Percentiles rank a stretch among this genome's conserved stretches.
Conservation (phyloP, 1,140 invertebrate species). For the Eriosoma lanigerum region DNA sequence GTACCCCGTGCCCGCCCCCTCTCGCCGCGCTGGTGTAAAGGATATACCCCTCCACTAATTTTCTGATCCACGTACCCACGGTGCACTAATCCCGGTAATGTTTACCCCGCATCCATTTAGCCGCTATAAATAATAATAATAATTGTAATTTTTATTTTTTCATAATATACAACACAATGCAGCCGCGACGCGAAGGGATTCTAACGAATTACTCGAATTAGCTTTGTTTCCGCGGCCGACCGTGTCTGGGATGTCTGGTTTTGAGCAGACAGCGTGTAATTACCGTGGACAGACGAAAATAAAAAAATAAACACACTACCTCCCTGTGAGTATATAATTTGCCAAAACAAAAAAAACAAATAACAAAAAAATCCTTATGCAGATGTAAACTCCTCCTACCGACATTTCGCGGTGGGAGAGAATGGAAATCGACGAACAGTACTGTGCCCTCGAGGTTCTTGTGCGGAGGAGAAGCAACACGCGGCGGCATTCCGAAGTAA, state of each 20-base stretch:
- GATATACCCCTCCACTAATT: background rate
- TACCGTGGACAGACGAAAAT: conserved; percentile 30
- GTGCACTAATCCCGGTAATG: conserved; percentile 37
- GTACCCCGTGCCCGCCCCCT: background rate
- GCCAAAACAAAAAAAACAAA: conserved; percentile 6
- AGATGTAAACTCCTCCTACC: background rate
- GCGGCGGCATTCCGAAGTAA: conserved; percentile 9
- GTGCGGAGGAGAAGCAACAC: background rate
- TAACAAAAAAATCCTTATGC: conserved; percentile 8
- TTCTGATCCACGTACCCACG: background rate
- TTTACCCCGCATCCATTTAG: conserved; percentile 3
- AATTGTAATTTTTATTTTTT: conserved; percentile 3
- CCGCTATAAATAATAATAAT: conserved; percentile 39
- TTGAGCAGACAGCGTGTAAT: conserved; percentile 47
- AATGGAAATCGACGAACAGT: background rate
- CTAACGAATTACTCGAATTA: conserved; percentile 42
- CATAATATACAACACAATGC: conserved; percentile 12
- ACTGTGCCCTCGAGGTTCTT: background rate
- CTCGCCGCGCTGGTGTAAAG: background rate
- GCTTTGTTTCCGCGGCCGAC: conserved; percentile 43
- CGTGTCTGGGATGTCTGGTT: conserved; percentile 30
- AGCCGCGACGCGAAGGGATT: conserved; percentile 27
- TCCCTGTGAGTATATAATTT: conserved; percentile 8
- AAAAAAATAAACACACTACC: conserved; percentile 28
- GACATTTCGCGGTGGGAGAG: background rate